Evolutionary conservation across 2,797 vertebrate species (phyloP), one percentile per base, ranked within the genome.

Genomic region (Chromis chromis): DNA sequence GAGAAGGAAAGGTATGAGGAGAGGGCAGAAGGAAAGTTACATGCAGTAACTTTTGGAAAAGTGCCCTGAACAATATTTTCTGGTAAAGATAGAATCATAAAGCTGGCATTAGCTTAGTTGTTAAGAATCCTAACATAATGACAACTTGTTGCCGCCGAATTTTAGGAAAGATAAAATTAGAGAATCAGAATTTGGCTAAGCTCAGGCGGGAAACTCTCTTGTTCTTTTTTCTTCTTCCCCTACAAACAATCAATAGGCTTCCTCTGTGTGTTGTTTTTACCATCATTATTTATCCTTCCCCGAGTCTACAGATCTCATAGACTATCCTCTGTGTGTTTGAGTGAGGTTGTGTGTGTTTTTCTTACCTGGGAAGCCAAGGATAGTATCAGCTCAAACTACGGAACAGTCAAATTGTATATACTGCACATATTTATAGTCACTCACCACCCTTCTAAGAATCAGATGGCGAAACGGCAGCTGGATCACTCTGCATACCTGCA

Each of bases 401-500:
- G 6, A 64, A 33, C 55, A 10, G 49, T 44, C 25, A 6, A 12
- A 42, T 48, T 17, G 19, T 46, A 16, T 28, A 44, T 39, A 3
- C 61, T 28, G n/a, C 31, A 73, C 65, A 36, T 19, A 28, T 17
- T 14, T 22, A 25, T 10, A 21, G 13, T 24, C 62, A 44, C 13
- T 44, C 61, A n/a, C 17, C 8, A 49, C 40, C 25, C 54, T 67
- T 54, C 66, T 58, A 31, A 46, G 16, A 73, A 73, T 76, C 65
- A 64, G 64, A 75, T 74, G 70, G 78, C 1, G 22, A 67, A 69
- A 76, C 42, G 52, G 70, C 60, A 22, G 48, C 84, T 81, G 67
- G 69, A 75, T 76, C 76, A 79, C 56, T 61, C 50, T 58, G 67
- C 88, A 92, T 88, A 87, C 89, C 90, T 90, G 71, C 71, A 79